phyloP scores from a whole-genome alignment of 92 coral and sea anemone genomes.

The Montipora capitata region DNA sequence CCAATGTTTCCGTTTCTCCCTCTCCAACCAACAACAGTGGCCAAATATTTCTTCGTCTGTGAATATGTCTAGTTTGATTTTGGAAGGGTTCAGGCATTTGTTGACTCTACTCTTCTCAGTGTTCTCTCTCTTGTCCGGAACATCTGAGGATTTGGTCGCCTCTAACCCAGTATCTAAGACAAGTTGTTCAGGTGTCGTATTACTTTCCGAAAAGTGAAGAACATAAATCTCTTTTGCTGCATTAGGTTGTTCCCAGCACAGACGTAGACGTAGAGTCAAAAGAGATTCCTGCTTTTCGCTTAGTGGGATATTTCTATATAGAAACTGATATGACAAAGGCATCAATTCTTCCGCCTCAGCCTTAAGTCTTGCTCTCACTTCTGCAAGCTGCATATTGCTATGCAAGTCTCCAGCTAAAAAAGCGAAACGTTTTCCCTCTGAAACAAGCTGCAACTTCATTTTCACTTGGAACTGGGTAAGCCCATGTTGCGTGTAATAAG shows the following conservation, averaged over 20 bases:
- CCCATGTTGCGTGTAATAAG: not conserved
- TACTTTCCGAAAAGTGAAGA: not conserved
- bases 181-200: not conserved
- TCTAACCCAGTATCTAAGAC: not conserved
- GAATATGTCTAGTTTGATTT: not conserved
- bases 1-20: too few relatives aligned
- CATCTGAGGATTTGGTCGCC: not conserved
- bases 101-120: not conserved
- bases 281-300: constrained; percentile 27
- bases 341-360: too few relatives aligned
- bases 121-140: not conserved
- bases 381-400: too few relatives aligned
- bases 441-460: constrained; percentile 6
- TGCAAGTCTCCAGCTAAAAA: not conserved
- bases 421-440: not conserved
- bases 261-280: not conserved
- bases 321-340: constrained; percentile 31
- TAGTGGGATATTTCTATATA: constrained; percentile 11
- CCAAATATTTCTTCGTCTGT: too few relatives aligned
- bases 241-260: not conserved
- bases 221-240: constrained; percentile 1
- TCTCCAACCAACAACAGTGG: too few relatives aligned
- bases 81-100: not conserved
- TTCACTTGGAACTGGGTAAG: not conserved
- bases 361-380: too few relatives aligned